Evolutionary conservation across 2,113 vertebrate genomes (phyloP).

Genomic region (Myiozetetes cayanensis): DNA sequence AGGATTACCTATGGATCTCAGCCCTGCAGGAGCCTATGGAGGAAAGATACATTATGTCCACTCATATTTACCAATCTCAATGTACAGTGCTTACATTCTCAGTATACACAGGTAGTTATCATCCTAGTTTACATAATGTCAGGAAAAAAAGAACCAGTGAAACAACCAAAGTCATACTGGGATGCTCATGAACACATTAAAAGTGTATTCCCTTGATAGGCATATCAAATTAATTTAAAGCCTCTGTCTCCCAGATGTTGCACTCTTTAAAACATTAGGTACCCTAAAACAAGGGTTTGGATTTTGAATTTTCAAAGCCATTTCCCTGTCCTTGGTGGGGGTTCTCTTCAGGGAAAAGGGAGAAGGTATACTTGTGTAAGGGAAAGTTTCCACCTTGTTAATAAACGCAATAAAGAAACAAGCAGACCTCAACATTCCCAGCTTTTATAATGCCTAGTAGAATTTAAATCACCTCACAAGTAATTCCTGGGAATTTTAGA

Average conservation of each 20-base stretch:
- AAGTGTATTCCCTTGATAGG: neutral
- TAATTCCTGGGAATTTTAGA: neutral
- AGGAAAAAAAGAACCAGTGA: neutral
- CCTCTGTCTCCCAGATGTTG: neutral
- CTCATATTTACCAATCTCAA: neutral
- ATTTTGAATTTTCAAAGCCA: neutral
- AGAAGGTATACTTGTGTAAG: neutral
- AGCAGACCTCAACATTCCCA: neutral
- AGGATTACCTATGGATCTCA: neutral
- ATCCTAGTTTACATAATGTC: neutral
- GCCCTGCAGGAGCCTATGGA: neutral
- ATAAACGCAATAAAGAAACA: neutral
- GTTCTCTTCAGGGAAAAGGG: neutral
- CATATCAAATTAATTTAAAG: neutral
- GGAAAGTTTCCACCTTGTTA: neutral
- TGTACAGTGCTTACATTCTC: neutral
- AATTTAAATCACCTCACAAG: neutral
- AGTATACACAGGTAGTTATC: neutral
- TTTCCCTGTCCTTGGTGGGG: neutral
- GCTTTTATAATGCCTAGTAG: neutral
- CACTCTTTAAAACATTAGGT: neutral
- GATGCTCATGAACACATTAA: neutral
- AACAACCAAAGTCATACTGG: neutral
- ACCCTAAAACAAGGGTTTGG: neutral
- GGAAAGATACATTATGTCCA: neutral